Conservation (phyloP, 2,113 vertebrate species). For the Centropristis striata region DNA sequence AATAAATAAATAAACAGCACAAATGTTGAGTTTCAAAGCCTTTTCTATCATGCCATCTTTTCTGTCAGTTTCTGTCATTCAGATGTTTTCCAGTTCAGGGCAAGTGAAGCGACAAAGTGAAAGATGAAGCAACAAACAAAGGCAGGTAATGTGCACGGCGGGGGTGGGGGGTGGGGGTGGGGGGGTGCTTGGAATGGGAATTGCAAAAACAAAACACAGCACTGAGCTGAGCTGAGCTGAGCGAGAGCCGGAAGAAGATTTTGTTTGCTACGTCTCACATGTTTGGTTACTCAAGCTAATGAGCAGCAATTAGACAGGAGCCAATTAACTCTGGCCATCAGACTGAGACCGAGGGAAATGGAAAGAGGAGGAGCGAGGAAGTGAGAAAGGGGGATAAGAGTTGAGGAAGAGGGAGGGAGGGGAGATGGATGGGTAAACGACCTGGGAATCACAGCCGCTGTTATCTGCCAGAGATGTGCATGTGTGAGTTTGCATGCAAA, state of each 20-base stretch:
- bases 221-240: not conserved
- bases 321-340: slow-evolving; percentile 84
- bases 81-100: slow-evolving; percentile 32
- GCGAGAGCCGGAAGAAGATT: slow-evolving; percentile 34
- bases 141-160: slow-evolving; percentile 6
- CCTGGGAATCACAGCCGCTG: slow-evolving; percentile 58
- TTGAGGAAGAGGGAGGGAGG: not conserved
- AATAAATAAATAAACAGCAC: too few relatives aligned
- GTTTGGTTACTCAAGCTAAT: slow-evolving; percentile 82
- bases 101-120: slow-evolving; percentile 33
- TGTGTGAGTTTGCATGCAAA: slow-evolving; percentile 48
- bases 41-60: not conserved
- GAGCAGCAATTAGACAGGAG: slow-evolving; percentile 84
- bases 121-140: slow-evolving; percentile 37
- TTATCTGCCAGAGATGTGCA: slow-evolving; percentile 57
- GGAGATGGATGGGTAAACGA: slow-evolving; percentile 41
- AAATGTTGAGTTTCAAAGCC: too few relatives aligned
- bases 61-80: too few relatives aligned
- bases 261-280: slow-evolving; percentile 69
- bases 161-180: not conserved
- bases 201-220: slow-evolving; percentile 17
- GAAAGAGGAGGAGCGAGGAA: slow-evolving; percentile 54
- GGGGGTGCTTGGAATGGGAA: slow-evolving; percentile 33
- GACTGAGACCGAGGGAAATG: slow-evolving; percentile 79
- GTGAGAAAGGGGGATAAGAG: slow-evolving; percentile 9